Conservation (phyloP, 2,113 vertebrate species). For the Ginglymostoma cirratum region DNA sequence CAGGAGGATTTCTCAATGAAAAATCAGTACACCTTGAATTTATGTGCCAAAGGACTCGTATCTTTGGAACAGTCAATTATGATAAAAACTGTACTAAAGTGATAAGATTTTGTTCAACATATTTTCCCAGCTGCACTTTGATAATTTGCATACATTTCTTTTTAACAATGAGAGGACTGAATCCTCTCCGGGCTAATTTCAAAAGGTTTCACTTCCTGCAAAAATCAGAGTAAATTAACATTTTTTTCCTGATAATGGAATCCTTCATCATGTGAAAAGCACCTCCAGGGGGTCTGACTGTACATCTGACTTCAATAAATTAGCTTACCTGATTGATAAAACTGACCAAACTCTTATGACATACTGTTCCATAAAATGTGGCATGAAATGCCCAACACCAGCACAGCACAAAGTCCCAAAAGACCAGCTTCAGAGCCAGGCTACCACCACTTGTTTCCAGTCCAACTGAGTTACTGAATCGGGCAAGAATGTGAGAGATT, state of each 20-base stretch:
- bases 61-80: neutral
- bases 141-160: slow-evolving; percentile 15
- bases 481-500: neutral
- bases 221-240: neutral
- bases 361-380: neutral
- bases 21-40: neutral
- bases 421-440: neutral
- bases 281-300: neutral
- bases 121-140: neutral
- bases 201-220: neutral
- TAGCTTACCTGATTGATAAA: neutral
- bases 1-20: neutral
- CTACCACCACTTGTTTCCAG: neutral
- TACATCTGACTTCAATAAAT: neutral
- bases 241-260: neutral
- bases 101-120: neutral
- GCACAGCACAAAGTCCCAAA: neutral
- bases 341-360: neutral
- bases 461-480: neutral
- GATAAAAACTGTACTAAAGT: neutral
- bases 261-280: neutral
- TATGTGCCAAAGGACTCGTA: neutral
- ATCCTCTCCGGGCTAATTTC: neutral
- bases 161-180: neutral
- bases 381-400: neutral